These are phyloP conservation scores for Protosalanx chinensis DNA, from an alignment of 2,797 vertebrate species.

Conservation along the genomic window DNA sequence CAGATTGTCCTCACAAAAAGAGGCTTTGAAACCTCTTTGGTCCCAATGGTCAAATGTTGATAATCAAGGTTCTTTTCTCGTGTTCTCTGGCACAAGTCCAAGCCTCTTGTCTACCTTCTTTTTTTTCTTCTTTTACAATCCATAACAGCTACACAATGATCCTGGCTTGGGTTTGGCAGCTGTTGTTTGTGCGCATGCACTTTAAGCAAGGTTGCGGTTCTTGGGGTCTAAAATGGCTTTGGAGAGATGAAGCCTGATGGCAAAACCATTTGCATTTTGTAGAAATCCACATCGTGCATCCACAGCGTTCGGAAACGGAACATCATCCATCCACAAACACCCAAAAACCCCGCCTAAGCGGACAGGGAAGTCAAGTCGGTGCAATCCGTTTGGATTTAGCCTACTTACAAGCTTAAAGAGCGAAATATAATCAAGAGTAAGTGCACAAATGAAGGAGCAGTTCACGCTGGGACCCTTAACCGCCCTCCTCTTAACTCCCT, in stretches of 20 bases:
- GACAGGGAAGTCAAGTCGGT: constrained; percentile 2
- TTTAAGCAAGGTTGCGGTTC: neutral
- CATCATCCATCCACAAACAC: too few relatives aligned
- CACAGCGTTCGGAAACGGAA: too few relatives aligned
- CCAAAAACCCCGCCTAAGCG: too few relatives aligned
- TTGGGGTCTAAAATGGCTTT: too few relatives aligned
- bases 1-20: constrained; percentile 38
- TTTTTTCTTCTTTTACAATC: constrained; percentile 15
- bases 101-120: constrained; percentile 10
- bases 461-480: neutral
- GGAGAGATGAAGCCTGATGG: too few relatives aligned
- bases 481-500: neutral
- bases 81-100: constrained; percentile 29
- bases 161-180: neutral
- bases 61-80: constrained; percentile 35
- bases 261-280: too few relatives aligned
- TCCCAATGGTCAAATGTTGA: constrained; percentile 27
- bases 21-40: constrained; percentile 12
- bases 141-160: constrained; percentile 5
- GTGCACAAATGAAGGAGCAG: neutral
- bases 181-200: neutral
- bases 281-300: too few relatives aligned
- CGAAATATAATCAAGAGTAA: constrained; percentile 1
- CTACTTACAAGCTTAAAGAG: neutral
- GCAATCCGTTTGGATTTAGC: constrained; percentile 1